Base-by-base conservation (phyloP, 2,113 vertebrate species). In the Misgurnus mizolepis region DNA sequence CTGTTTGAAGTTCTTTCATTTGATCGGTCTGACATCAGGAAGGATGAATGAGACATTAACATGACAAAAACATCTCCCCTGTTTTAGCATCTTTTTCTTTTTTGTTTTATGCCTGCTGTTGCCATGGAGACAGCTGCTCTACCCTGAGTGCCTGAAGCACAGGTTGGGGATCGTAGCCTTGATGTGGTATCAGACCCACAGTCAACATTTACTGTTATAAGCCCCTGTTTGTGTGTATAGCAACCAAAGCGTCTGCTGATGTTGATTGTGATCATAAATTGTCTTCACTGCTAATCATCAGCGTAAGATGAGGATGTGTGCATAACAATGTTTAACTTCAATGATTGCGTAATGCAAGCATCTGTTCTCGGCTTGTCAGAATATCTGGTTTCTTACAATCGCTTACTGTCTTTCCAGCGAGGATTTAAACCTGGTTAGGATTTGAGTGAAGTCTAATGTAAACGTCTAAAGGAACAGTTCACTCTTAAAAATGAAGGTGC, bases 101-200 rank as follows among this genome's bases (percentile, higher is more conserved):
- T 45, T 68, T 55, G 61, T 80, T 50, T 79, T 71, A 62, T 70
- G 41, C n/a, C 53, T 18, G 67, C 73, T 70, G 84, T 87, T 84
- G 56, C 75, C 66, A 80, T 85, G 75, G 82, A 67, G 82, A 84
- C 68, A 40, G 76, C 47, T 53, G 67, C 56, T 67, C 67, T 45
- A 60, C 62, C 80, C 67, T 14, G 3, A 77, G 8, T 43, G 60
- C 76, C 75, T 79, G 75, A 79, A 65, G 34, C 55, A 70, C 80
- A 17, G 60, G 75, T 79, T 56, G 56, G n/a, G 49, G 64, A 79
- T 81, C 72, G 47, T 73, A 84, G 83, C 67, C 70, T 84, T 82
- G 71, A 64, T 62, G 47, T 47, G 77, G 18, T 81, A 69, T 62
- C 72, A 76, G 27, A 69, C 60, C 53, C 55, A 41, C 27, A 49